phyloP scores from a whole-genome alignment of 30 jellyfish, hydroid and myxozoan species.

The Aurelia coerulea region DNA sequence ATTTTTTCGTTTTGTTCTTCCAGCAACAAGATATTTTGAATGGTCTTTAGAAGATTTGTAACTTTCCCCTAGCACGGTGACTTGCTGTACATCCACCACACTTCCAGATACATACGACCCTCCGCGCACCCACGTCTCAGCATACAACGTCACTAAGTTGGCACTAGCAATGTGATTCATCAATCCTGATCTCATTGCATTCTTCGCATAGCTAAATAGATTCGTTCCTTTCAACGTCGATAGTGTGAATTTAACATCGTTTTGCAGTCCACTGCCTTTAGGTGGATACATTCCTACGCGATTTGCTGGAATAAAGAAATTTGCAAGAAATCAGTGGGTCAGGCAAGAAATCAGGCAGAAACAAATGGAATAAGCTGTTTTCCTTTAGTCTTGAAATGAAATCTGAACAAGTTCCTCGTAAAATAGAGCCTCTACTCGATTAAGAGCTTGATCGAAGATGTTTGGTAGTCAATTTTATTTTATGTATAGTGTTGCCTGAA shows the following conservation, averaged over 20 bases:
- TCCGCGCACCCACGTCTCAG: slow-evolving; percentile 12
- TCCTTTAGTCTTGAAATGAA: too few species aligned
- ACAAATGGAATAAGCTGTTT: too few species aligned
- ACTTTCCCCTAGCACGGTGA: slow-evolving; percentile 9
- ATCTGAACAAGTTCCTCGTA: too few species aligned
- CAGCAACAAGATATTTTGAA: neutral
- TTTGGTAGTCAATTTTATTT: too few species aligned
- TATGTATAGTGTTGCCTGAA: too few species aligned
- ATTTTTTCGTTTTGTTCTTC: neutral
- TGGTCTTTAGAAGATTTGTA: neutral
- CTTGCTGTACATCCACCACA: neutral
- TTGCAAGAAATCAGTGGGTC: neutral
- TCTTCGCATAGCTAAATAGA: slow-evolving; percentile 1
- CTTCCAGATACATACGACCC: neutral
- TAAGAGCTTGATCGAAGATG: too few species aligned
- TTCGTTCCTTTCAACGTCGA: slow-evolving; percentile 2
- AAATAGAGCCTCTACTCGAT: too few species aligned
- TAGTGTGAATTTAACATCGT: neutral
- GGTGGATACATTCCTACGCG: slow-evolving; percentile 2
- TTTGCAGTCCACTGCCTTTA: slow-evolving; percentile 8
- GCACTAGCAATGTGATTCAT: neutral
- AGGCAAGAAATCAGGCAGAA: too few species aligned
- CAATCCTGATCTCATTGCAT: neutral
- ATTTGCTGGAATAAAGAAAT: neutral
- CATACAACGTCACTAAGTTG: neutral